phyloP scores from a whole-genome alignment of 2,888 invertebrate genomes.

The Ennomos quercinarius region DNA sequence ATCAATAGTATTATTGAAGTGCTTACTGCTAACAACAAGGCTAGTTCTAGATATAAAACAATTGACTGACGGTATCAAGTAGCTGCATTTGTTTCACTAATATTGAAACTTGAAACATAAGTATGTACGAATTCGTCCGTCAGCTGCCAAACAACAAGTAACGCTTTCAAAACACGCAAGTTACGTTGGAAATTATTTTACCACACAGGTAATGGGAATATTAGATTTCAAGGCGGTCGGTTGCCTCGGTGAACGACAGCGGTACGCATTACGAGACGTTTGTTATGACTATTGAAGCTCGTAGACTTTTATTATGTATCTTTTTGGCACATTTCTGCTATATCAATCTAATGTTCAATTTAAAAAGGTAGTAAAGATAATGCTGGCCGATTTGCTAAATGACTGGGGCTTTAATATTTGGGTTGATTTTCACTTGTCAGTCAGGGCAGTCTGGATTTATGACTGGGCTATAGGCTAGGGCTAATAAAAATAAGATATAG shows the following conservation, averaged over 20 bases:
- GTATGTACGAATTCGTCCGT: conserved; percentile 1
- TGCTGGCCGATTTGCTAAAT: no score
- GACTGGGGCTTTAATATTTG: no score
- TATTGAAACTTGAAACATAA: neutral
- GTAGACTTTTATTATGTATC: conserved; percentile 17
- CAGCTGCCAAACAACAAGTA: conserved; percentile 28
- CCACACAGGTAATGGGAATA: conserved; percentile 35
- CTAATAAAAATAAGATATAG: no score
- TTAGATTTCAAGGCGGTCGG: conserved; percentile 33
- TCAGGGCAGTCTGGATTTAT: no score
- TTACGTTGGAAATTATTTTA: conserved; percentile 35
- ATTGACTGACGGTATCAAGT: neutral
- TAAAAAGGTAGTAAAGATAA: no score
- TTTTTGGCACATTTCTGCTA: neutral
- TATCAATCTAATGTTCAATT: no score
- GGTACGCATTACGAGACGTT: conserved; percentile 5
- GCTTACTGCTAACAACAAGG: no score
- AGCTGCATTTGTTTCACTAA: no score
- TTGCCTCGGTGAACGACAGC: conserved; percentile 8
- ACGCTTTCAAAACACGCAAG: conserved; percentile 31
- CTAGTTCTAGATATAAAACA: no score
- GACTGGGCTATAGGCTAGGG: no score
- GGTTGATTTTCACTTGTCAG: no score
- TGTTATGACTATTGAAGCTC: neutral
- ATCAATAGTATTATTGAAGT: no score